Base-by-base conservation (phyloP, 2,797 vertebrate genomes). In the Lerista edwardsae region DNA sequence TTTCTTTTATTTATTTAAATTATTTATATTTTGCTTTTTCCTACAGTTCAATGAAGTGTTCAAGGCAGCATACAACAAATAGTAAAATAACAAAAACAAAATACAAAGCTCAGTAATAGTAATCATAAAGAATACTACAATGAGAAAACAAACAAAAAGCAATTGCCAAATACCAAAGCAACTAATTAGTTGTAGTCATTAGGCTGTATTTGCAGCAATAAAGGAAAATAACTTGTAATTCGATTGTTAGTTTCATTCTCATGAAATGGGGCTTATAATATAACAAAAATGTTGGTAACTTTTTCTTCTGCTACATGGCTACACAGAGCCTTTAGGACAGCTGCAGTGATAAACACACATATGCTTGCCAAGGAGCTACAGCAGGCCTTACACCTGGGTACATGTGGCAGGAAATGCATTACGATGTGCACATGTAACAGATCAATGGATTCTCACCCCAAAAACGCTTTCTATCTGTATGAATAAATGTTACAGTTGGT, bases 171-270 rank as follows among this genome's bases (percentile, higher is more conserved):
- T 15, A 14, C 51, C 14, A 55, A 10, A 17, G 51, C 51, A 55
- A 55, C 6, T 55, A 47, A 12, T 31, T 86, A 15, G 29, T 79
- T 82, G 19, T 89, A 84, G 82, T 15, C 8, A 44, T 23, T 77
- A 92, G 89, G 65, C 0, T n/a, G 14, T 79, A 1, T 41, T 65
- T 19, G 1, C 85, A n/a, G 61, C 17, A 36, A 0, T 78, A 55
- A 61, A 76, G 55, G n/a, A 4, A 72, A 27, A 75, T 11, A 44
- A 36, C n/a, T 25, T 69, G 1, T 3, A 77, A 7, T 73, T 29
- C 15, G 73, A 1, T 69, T 39, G 41, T 17, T 4, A 25, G 21
- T 21, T 31, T 5, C 5, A 78, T 57, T 36, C 79, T 84, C 7
- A 57, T 67, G 19, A 87, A 74, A 79, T 41, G 4, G 21, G 41